Conservation (phyloP, 2,113 vertebrate genomes). For the Phocoena phocoena region DNA sequence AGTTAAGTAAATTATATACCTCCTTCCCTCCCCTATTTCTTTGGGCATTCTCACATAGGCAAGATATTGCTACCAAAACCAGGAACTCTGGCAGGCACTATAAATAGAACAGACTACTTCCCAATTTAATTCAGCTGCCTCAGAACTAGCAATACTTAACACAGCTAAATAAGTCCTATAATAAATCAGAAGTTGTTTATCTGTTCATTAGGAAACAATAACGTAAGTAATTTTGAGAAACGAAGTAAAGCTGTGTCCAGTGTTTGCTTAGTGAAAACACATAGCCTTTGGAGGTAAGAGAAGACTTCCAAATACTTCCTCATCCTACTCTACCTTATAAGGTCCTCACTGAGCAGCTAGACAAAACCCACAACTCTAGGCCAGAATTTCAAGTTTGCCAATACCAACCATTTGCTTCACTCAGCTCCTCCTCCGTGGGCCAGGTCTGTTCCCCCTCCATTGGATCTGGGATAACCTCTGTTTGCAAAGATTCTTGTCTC, state of each 20-base stretch:
- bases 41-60: not conserved
- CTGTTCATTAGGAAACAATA: not conserved
- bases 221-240: conserved; percentile 5
- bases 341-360: not conserved
- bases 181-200: not conserved
- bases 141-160: not conserved
- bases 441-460: conserved; percentile 99
- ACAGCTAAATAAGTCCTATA: not conserved
- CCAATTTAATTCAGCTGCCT: not conserved
- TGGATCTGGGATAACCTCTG: conserved; percentile 93
- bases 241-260: not conserved
- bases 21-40: not conserved
- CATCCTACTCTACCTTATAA: not conserved
- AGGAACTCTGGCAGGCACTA: not conserved
- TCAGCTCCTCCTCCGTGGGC: conserved; percentile 95
- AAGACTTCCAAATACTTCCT: not conserved
- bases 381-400: not conserved
- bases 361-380: not conserved
- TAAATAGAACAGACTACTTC: not conserved
- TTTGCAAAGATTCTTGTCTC: conserved; percentile 89
- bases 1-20: not conserved
- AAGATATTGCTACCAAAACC: not conserved
- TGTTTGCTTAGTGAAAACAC: not conserved
- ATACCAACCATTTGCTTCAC: conserved; percentile 91
- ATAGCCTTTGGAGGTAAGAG: not conserved